These are phyloP conservation scores for Temnothorax nylanderi DNA, from an alignment of 1,140 invertebrate genomes.

Conservation along the genomic window DNA sequence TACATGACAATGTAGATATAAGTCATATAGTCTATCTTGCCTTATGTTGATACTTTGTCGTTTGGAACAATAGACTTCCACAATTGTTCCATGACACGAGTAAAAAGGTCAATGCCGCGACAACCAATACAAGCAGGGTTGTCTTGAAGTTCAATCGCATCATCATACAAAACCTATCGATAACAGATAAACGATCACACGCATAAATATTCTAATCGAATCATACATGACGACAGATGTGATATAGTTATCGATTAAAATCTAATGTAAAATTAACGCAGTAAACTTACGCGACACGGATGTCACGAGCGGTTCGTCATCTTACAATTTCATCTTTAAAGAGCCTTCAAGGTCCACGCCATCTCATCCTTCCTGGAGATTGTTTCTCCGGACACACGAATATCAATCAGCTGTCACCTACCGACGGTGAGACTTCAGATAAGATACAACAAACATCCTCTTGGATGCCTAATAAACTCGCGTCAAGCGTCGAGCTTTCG, in stretches of 20 bases:
- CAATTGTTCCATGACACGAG: constrained; percentile 84
- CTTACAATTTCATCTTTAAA: constrained; percentile 12
- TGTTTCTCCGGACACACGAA: background rate
- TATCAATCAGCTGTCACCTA: background rate
- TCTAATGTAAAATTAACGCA: background rate
- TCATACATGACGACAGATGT: background rate
- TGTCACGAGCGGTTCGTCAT: constrained; percentile 34
- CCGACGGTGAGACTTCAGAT: background rate
- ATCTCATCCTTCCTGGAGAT: background rate
- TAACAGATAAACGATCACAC: background rate
- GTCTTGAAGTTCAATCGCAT: constrained; percentile 85
- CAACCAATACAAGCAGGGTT: constrained; percentile 80
- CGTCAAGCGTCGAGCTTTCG: background rate
- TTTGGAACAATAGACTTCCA: constrained; percentile 79
- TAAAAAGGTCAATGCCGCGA: constrained; percentile 82
- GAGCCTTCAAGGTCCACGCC: background rate
- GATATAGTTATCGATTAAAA: background rate
- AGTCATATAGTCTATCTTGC: constrained; percentile 57
- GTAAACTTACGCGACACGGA: background rate
- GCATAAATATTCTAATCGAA: background rate
- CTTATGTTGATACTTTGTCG: constrained; percentile 86
- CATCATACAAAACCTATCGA: constrained; percentile 81
- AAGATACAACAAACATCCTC: background rate
- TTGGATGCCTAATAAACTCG: background rate
- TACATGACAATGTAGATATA: background rate